These are phyloP conservation scores for Halichondria panicea DNA, from an alignment of 37 sponge, comb jelly and placozoan genomes.

Conservation along the genomic window DNA sequence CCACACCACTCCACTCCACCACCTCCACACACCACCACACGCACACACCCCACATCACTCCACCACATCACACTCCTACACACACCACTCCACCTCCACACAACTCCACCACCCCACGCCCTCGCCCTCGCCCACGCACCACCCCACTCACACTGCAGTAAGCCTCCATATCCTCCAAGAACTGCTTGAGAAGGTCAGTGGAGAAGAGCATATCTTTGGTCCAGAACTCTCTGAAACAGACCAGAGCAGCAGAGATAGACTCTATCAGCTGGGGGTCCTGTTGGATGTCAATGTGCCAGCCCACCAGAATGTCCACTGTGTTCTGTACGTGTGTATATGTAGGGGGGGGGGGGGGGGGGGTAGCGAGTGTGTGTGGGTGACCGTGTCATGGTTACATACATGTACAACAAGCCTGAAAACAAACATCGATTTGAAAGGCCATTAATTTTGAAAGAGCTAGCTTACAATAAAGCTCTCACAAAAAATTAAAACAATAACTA, in stretches of 20 bases:
- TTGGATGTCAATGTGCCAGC: constrained; percentile 92
- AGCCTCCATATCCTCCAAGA: constrained; percentile 89
- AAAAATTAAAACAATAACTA: too few species aligned
- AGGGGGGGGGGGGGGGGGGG: background rate
- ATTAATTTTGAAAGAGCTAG: too few species aligned
- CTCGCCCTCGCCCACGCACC: background rate
- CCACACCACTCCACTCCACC: too few species aligned
- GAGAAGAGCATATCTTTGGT: constrained; percentile 69
- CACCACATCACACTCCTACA: too few species aligned
- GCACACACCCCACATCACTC: too few species aligned
- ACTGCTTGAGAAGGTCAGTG: constrained; percentile 80
- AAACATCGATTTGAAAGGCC: too few species aligned
- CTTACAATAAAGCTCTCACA: too few species aligned
- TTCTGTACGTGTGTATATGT: constrained; percentile 34
- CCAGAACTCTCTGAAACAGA: constrained; percentile 70
- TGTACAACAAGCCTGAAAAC: too few species aligned
- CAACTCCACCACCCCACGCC: too few species aligned
- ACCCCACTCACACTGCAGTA: constrained; percentile 64
- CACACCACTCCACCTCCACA: too few species aligned
- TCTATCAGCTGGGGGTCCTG: constrained; percentile 63
- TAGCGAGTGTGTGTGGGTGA: constrained; percentile 3
- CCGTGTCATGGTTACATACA: too few species aligned
- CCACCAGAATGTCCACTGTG: constrained; percentile 85
- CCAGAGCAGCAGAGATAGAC: constrained; percentile 60
- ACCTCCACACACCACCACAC: too few species aligned